phyloP scores from a whole-genome alignment of 1,140 invertebrate species.

The Drosophila triauraria region DNA sequence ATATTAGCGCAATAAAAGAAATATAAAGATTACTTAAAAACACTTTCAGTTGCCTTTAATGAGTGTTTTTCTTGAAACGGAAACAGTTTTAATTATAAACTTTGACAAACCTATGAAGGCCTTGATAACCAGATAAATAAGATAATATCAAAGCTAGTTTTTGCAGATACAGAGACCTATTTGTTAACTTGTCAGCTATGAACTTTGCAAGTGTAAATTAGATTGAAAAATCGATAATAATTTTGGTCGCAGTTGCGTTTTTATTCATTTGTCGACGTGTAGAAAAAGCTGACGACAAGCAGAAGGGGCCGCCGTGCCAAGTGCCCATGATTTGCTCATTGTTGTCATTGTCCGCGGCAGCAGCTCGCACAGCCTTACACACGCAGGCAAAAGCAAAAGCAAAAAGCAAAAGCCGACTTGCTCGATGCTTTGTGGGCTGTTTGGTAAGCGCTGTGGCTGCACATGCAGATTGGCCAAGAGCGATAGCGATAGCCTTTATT shows the following conservation, averaged over 20 bases:
- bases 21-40: neutral
- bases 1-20: too few species aligned
- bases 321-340: conserved; percentile 82
- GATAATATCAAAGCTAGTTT: conserved; percentile 18
- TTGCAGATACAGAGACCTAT: neutral
- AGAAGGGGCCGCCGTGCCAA: conserved; percentile 49
- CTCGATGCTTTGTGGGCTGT: conserved; percentile 19
- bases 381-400: conserved; percentile 25
- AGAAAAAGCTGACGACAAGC: conserved; percentile 21
- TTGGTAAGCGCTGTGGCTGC: conserved; percentile 27
- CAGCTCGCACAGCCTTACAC: conserved; percentile 20
- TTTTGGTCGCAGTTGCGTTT: conserved; percentile 2
- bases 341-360: conserved; percentile 70
- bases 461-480: conserved; percentile 79
- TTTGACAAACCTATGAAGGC: neutral
- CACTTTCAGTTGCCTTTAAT: neutral
- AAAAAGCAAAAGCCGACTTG: conserved; percentile 3
- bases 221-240: conserved; percentile 20
- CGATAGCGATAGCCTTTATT: conserved; percentile 81
- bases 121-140: neutral
- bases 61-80: neutral
- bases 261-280: conserved; percentile 19
- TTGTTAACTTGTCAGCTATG: conserved; percentile 28
- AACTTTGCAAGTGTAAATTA: conserved; percentile 39
- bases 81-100: neutral